Base-by-base conservation (phyloP, 1,140 invertebrate species). In the Lasaia peninsularis region DNA sequence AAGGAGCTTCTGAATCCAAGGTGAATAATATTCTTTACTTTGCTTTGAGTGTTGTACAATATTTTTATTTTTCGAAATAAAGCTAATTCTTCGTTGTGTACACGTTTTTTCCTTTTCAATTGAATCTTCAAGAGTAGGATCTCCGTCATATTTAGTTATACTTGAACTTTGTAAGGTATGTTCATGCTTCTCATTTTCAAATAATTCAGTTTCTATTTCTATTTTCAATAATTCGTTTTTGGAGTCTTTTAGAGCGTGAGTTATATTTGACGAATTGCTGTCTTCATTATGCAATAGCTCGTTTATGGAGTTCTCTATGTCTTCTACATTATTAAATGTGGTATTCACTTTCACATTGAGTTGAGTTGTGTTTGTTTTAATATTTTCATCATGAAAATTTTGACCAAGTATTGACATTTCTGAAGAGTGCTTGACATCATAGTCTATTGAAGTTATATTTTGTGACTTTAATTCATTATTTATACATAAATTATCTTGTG, bases 1-100 rank as follows among this genome's bases (percentile, higher is more conserved):
- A 11, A 79, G 50, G 21, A 86, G 67, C 44, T 83, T 82, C 71
- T 80, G 78, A 40, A 86, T 67, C 61, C 70, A 67, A 9, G 74
- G 68, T 12, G 80, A 86, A 73, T 68, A 80, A 32, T 77, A 60
- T 65, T 79, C 70, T 66, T 84, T 82, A 20, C 48, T 61, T 53
- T 55, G 10, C 7, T 35, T 18, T 40, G 14, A 33, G 20, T 40
- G 11, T 20, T 56, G 34, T 32, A 10, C 20, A 48, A 9, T 16
- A n/a, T 37, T 37, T 37, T 37, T 37, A 9, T 37, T 8, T 6
- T 37, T 12, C 12, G 2, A 7, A 14, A 14, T 37, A 37, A 16
- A 16, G 10, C 14, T 35, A 12, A n/a, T 3, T 35, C 11, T 28
- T 28, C 5, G 8, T 28, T 28, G 24, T 28, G 24, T 1, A 6